Evolutionary conservation across 2,113 vertebrate genomes (phyloP), one percentile per base, ranked within the genome.

Genomic region (Buteo buteo): DNA sequence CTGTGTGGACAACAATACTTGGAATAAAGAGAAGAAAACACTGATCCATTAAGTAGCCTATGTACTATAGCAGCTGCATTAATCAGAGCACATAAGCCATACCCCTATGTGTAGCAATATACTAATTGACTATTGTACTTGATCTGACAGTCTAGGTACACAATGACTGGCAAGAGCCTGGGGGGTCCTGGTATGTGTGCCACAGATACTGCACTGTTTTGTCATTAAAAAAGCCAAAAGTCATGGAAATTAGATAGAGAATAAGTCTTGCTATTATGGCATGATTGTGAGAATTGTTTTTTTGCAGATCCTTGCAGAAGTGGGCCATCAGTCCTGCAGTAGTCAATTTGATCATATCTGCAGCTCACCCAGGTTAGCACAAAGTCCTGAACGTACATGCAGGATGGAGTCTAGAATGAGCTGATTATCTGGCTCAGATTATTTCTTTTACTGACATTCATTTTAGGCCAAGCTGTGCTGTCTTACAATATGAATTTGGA

Each of bases 61-160:
- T 7, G 24, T 25, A 16, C 9, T 13, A 31, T 4, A 66, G 31
- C 9, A 50, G 34, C 19, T 66, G 32, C 29, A 31, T 64, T 72
- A 36, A 14, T 26, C 45, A 77, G 19, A 73, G 13, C 20, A 66
- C 3, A 8, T 7, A 42, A 62, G 28, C 9, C 5, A 7, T 24
- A 18, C 1, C 3, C 7, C 20, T 29, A 19, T 1, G 1, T 22
- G 10, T 31, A 42, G 13, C 44, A 5, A 19, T 40, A 31, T 14
- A 10, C 1, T 45, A 71, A 32, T 12, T 54, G 32, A 26, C 17
- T 28, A 9, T 18, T 64, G 8, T 24, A 26, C 8, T 50, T 79
- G 15, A 9, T 36, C 34, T 28, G 25, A 11, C 2, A 1, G 17
- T 44, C 40, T 47, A 13, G 10, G 11, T 44, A 26, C 17, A 24